phyloP scores from a whole-genome alignment of 1,140 invertebrate species.

The Drosophila nikananu region DNA sequence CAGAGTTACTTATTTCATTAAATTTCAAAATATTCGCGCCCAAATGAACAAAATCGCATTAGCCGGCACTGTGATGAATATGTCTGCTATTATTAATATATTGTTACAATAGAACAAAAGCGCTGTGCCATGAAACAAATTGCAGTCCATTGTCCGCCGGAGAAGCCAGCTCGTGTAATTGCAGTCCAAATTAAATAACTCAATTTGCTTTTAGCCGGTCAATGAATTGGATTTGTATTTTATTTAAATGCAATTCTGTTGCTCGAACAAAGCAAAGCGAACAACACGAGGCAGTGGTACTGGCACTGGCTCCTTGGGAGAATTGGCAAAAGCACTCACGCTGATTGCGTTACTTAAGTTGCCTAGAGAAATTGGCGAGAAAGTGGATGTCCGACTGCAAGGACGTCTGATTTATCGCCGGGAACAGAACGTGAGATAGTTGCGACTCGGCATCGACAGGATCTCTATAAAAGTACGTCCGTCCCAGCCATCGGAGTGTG shows the following conservation, averaged over 20 bases:
- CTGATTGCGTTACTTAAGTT: slow-evolving; percentile 72
- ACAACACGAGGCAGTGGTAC: slow-evolving; percentile 13
- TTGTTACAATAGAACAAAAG: slow-evolving; percentile 10
- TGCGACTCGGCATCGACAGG: slow-evolving; percentile 46
- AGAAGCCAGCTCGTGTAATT: slow-evolving; percentile 35
- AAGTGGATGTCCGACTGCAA: slow-evolving; percentile 36
- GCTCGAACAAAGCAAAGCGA: slow-evolving; percentile 21
- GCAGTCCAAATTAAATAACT: slow-evolving; percentile 52
- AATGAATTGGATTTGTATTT: slow-evolving; percentile 57
- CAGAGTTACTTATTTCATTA: no score
- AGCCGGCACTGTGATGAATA: slow-evolving; percentile 8
- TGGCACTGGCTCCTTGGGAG: slow-evolving; percentile 2
- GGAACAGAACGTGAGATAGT: slow-evolving; percentile 60
- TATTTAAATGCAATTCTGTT: slow-evolving; percentile 54
- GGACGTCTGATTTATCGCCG: slow-evolving; percentile 61
- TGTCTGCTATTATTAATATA: slow-evolving; percentile 30
- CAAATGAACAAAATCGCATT: slow-evolving; percentile 35
- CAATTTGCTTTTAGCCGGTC: slow-evolving; percentile 54
- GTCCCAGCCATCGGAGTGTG: slow-evolving; percentile 10
- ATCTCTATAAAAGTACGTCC: slow-evolving; percentile 31
- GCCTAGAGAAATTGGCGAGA: slow-evolving; percentile 33
- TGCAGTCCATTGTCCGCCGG: slow-evolving; percentile 19
- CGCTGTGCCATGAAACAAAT: slow-evolving; percentile 29
- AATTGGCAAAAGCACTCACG: slow-evolving; percentile 67
- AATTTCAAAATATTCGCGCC: not conserved